A percentile compares a stretch with the other conserved stretches of the same genome.
These are phyloP conservation scores for Xiphophorus maculatus DNA, from an alignment of 2,113 vertebrate genomes.

Conservation along the genomic window DNA sequence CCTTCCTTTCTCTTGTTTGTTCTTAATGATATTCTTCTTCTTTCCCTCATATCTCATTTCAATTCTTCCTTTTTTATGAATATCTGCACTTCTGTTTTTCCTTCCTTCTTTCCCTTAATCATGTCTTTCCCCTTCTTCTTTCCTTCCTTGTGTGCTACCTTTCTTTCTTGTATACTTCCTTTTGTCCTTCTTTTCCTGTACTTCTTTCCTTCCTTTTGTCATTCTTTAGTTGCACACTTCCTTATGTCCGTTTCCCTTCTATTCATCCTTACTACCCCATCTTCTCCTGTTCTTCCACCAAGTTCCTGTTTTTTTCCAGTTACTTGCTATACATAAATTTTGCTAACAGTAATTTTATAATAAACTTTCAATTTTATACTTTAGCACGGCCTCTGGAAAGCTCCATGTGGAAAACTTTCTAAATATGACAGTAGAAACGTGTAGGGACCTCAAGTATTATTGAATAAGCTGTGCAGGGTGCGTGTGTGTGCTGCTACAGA, in stretches of 20 bases:
- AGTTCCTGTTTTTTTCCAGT: background rate
- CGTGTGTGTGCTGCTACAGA: conserved; percentile 30
- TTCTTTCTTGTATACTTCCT: too few relatives aligned
- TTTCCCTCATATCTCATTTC: too few relatives aligned
- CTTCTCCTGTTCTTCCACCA: background rate
- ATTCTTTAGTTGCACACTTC: too few relatives aligned
- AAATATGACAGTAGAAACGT: background rate
- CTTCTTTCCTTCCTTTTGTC: too few relatives aligned
- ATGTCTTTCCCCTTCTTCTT: too few relatives aligned
- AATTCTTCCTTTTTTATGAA: too few relatives aligned
- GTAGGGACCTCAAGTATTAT: background rate
- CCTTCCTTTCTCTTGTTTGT: background rate
- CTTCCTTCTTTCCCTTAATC: too few relatives aligned
- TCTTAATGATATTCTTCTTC: too few relatives aligned
- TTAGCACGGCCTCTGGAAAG: background rate
- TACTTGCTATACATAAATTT: background rate
- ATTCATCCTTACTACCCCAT: background rate
- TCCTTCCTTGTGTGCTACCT: too few relatives aligned
- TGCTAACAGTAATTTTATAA: background rate
- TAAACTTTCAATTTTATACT: too few relatives aligned
- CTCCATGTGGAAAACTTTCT: background rate
- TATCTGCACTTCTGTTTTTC: background rate
- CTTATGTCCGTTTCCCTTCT: background rate
- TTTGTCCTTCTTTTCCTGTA: too few relatives aligned
- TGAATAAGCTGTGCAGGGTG: conserved; percentile 34